Base-by-base conservation (phyloP, 2,888 invertebrate species). In the Scaptomyza flava region DNA sequence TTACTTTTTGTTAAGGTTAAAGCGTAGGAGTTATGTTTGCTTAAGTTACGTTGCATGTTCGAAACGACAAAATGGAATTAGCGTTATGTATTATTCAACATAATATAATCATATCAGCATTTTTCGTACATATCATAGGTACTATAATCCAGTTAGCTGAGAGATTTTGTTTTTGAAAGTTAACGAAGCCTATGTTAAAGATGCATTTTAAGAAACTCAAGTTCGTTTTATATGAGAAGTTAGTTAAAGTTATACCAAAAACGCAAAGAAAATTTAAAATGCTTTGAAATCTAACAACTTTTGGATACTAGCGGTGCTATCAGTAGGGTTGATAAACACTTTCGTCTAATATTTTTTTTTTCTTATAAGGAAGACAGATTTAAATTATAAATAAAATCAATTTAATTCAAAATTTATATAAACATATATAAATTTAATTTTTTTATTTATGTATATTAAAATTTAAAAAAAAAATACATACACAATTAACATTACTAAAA, bases 31-130 rank as follows among this genome's bases (percentile, higher is more conserved):
- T 77, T 87, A 20, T 20, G 48, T 68, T 77, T 62, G 62, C 62
- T 69, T 85, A 60, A 68, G 73, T 87, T 80, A 68, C 68, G 71
- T 72, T 84, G 84, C 84, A 84, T 84, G 84, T 66, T 56, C 59
- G 64, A 67, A 74, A 47, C 50, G 60, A 47, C 30, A 45, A 82
- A 74, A 59, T 61, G 65, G 47, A 81, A 72, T 60, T 72, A 84
- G 75, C 60, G 50, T 68, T 68, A 69, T 84, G 59, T 72, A 83
- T 86, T 63, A 54, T 57, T 62, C 63, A 79, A 67, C 57, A 67
- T 67, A 68, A 77, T 64, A 53, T 47, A 36, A 68, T 56, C 56
- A 71, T 51, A 68, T 51, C 54, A 71, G 53, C 73, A 73, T 77
- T 61, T 46, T 61, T 69, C 57, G 52, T 63, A 52, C 61, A 63